Evolutionary conservation across 1,140 invertebrate genomes (phyloP).

Genomic region (Coboldia fuscipes): DNA sequence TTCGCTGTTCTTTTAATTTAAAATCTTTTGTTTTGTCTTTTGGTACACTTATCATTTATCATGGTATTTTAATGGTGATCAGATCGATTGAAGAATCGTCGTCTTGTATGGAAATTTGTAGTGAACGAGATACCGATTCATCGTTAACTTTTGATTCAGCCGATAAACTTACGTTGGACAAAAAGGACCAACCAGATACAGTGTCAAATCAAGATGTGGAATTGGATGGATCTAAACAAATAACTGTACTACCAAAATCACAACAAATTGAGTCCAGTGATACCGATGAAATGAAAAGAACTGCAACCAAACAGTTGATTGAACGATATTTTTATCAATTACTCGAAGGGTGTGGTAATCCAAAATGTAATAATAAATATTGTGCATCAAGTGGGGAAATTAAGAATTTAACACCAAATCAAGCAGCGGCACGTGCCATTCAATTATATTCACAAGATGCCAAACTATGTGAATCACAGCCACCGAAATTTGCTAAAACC

Average conservation of each 20-base stretch:
- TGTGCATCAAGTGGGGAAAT: conserved; percentile 79
- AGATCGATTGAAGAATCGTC: conserved; percentile 1
- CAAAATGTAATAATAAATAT: conserved; percentile 58
- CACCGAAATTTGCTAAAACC: conserved; percentile 34
- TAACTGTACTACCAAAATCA: background rate
- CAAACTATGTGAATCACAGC: conserved; percentile 51
- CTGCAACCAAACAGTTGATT: conserved; percentile 68
- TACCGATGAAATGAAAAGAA: conserved; percentile 63
- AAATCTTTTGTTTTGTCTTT: background rate
- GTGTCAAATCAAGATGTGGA: background rate
- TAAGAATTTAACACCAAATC: conserved; percentile 58
- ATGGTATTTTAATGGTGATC: background rate
- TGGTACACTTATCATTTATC: background rate
- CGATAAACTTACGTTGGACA: background rate
- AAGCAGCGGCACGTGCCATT: conserved; percentile 71
- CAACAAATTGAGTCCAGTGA: conserved; percentile 10
- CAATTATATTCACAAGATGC: conserved; percentile 69
- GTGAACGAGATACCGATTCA: too few relatives aligned
- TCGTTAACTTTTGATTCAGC: background rate
- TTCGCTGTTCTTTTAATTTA: background rate
- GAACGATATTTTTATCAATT: conserved; percentile 85
- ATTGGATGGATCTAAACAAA: background rate
- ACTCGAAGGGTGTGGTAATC: conserved; percentile 73
- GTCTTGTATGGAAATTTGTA: background rate
- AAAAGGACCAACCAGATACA: background rate